Percentiles rank a stretch among this genome's conserved stretches.
Evolutionary conservation across 2,888 invertebrate genomes (phyloP).

Genomic region (Eupeodes latifasciatus): DNA sequence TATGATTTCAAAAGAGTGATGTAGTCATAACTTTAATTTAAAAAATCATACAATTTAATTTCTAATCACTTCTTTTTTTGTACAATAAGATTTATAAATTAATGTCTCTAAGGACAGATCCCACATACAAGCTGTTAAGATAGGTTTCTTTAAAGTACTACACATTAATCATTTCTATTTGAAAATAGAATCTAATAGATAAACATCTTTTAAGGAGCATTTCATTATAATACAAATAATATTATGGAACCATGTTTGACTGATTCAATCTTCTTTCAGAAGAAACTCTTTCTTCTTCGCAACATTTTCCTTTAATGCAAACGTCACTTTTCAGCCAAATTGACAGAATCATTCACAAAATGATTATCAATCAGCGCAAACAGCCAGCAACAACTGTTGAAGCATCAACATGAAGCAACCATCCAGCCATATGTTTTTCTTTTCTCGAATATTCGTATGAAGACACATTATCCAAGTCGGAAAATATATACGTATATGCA

Average conservation of each 20-base stretch:
- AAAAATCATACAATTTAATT: no score
- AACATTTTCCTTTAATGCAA: slow-evolving; percentile 30
- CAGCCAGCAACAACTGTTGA: slow-evolving; percentile 60
- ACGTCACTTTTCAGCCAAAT: slow-evolving; percentile 66
- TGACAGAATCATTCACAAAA: slow-evolving; percentile 70
- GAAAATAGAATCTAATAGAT: not conserved
- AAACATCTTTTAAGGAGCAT: not conserved
- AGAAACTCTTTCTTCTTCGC: not conserved
- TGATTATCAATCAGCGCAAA: slow-evolving; percentile 68
- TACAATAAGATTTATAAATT: no score
- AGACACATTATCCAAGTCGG: not conserved
- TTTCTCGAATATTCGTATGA: not conserved
- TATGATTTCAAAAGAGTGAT: no score
- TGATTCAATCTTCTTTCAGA: not conserved
- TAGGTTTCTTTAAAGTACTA: not conserved
- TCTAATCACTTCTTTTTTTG: no score
- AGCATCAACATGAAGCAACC: slow-evolving; percentile 10
- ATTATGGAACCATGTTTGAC: not conserved
- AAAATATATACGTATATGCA: slow-evolving; percentile 36
- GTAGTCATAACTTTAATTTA: no score
- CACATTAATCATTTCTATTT: not conserved
- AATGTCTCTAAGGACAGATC: no score
- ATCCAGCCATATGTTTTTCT: slow-evolving; percentile 43
- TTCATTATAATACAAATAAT: not conserved
- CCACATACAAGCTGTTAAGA: no score